Percentiles rank a stretch among this genome's conserved stretches.
Evolutionary conservation across 2,113 vertebrate species (phyloP).

Genomic region (Macquaria australasica): DNA sequence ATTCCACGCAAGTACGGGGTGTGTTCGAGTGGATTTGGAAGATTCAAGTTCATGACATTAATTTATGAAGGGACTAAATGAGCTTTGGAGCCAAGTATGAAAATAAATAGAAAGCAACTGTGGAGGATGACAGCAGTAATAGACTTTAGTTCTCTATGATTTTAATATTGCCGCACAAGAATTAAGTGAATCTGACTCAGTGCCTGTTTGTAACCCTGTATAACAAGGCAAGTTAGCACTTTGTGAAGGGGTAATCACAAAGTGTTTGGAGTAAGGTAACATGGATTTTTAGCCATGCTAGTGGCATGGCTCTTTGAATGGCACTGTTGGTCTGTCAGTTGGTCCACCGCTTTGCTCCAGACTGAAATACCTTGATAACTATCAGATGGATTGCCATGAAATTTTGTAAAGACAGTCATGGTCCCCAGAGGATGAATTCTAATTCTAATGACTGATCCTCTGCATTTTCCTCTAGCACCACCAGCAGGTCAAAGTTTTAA

Average conservation of each 20-base stretch:
- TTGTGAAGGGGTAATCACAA: background rate
- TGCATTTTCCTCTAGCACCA: too few species aligned
- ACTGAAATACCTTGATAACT: too few species aligned
- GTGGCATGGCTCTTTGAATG: too few species aligned
- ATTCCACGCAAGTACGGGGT: background rate
- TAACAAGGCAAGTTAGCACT: background rate
- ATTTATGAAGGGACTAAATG: constrained; percentile 6
- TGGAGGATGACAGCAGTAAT: background rate
- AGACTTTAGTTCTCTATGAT: background rate
- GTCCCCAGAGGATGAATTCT: too few species aligned
- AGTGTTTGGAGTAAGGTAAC: background rate
- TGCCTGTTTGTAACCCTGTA: too few species aligned
- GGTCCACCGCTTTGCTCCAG: too few species aligned
- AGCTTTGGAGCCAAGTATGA: background rate
- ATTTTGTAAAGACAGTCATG: too few species aligned
- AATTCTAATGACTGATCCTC: too few species aligned
- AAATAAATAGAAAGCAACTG: background rate
- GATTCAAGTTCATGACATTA: constrained; percentile 21
- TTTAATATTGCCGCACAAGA: background rate
- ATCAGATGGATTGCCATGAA: too few species aligned
- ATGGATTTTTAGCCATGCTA: too few species aligned
- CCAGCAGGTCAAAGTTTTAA: too few species aligned
- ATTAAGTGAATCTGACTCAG: background rate
- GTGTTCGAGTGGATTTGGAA: constrained; percentile 6
- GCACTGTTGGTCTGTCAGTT: too few species aligned